Evolutionary conservation across 2,888 invertebrate species (phyloP).

Genomic region (Rhogogaster chlorosoma): DNA sequence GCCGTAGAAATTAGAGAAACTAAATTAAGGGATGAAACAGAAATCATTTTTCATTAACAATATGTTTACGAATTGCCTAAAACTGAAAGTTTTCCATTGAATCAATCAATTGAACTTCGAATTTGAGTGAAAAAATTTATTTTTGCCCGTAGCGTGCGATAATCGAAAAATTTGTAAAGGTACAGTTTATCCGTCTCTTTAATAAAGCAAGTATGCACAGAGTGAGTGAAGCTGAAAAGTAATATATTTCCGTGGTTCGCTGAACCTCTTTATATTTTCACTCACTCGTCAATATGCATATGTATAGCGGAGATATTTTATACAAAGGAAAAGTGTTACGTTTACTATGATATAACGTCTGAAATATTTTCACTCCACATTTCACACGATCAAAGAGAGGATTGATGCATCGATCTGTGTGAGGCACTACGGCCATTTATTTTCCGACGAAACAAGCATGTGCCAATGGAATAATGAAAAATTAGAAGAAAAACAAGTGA

Average conservation of each 20-base stretch:
- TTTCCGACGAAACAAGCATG: not conserved
- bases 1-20: no score
- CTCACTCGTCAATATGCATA: not conserved
- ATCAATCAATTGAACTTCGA: no score
- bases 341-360: not conserved
- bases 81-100: no score
- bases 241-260: not conserved
- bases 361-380: not conserved
- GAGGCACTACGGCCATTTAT: not conserved
- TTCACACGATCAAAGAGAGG: not conserved
- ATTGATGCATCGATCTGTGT: constrained; percentile 21
- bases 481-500: no score
- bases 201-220: not conserved
- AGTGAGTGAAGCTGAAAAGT: not conserved
- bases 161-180: not conserved
- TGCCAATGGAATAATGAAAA: not conserved
- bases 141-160: not conserved
- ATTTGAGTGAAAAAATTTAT: not conserved
- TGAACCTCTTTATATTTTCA: not conserved
- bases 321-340: not conserved
- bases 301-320: not conserved
- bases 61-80: no score
- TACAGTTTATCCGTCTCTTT: not conserved
- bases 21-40: no score
- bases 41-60: no score